Evolutionary conservation across 2,113 vertebrate species (phyloP).

Genomic region (Opisthocomus hoazin): DNA sequence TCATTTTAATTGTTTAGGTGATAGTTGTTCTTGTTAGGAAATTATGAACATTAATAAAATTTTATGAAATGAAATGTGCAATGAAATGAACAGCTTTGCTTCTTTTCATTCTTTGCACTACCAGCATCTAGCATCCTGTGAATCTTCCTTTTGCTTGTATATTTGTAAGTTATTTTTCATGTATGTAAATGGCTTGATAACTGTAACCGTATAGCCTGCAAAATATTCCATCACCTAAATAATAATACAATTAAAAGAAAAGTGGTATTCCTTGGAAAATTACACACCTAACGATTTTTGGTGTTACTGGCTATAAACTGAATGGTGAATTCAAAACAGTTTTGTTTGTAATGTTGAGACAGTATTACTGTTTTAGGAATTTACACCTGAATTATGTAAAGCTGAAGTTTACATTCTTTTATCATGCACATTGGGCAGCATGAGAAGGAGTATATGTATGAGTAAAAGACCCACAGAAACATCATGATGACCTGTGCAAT

Average conservation of each 20-base stretch:
- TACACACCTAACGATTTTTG: neutral
- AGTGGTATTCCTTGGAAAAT: neutral
- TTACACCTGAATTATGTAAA: neutral
- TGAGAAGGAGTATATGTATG: neutral
- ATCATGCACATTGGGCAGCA: neutral
- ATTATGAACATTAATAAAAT: conserved; percentile 14
- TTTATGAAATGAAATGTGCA: neutral
- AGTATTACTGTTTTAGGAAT: neutral
- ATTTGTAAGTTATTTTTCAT: neutral
- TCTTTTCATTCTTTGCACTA: neutral
- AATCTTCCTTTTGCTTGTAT: neutral
- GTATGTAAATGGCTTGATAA: neutral
- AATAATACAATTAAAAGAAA: neutral
- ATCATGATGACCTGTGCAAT: neutral
- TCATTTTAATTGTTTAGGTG: conserved; percentile 16
- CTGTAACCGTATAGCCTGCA: neutral
- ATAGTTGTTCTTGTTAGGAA: neutral
- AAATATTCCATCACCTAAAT: neutral
- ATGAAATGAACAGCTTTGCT: neutral
- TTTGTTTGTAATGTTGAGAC: neutral
- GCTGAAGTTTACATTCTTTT: neutral
- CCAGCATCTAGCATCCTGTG: neutral
- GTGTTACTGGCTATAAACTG: neutral
- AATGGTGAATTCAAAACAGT: neutral
- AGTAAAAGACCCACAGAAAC: neutral